Conservation (phyloP, 2,888 invertebrate species). For the Gari tellinella region DNA sequence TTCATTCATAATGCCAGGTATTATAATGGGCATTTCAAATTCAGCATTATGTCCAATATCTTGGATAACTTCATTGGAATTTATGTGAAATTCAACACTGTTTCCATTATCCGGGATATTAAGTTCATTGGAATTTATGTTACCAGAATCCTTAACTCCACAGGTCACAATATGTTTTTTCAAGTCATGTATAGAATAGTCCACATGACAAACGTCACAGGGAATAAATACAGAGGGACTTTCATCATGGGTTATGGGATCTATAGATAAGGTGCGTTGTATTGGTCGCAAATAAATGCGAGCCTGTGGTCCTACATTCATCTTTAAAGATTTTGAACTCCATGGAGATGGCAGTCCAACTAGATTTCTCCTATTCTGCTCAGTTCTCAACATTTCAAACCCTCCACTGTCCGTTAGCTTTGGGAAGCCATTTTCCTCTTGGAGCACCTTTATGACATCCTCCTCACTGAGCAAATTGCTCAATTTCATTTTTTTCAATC, state of each 20-base stretch:
- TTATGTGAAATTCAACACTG: background rate
- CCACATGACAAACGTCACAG: conserved; percentile 16
- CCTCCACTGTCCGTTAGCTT: conserved; percentile 25
- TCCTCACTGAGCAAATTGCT: conserved; percentile 5
- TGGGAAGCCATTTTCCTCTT: conserved; percentile 11
- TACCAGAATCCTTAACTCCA: background rate
- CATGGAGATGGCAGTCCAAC: conserved; percentile 15
- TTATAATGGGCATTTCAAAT: no score
- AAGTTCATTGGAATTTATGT: no score
- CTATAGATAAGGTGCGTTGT: conserved; percentile 14
- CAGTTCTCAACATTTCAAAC: conserved; percentile 38
- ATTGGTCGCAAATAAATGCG: conserved; percentile 38
- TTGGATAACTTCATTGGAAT: background rate
- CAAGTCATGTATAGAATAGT: conserved; percentile 11
- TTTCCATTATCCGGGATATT: background rate
- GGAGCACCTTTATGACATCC: conserved; percentile 6
- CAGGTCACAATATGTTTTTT: conserved; percentile 20
- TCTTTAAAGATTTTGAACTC: conserved; percentile 25
- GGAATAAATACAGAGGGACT: background rate
- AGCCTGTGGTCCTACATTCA: conserved; percentile 26
- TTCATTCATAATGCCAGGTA: no score
- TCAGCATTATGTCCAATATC: background rate
- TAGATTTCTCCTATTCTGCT: conserved; percentile 25
- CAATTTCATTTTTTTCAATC: conserved; percentile 27
- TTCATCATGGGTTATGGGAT: background rate